Conservation (phyloP, 2,888 invertebrate species). For the Pogonocherus hispidulus region DNA sequence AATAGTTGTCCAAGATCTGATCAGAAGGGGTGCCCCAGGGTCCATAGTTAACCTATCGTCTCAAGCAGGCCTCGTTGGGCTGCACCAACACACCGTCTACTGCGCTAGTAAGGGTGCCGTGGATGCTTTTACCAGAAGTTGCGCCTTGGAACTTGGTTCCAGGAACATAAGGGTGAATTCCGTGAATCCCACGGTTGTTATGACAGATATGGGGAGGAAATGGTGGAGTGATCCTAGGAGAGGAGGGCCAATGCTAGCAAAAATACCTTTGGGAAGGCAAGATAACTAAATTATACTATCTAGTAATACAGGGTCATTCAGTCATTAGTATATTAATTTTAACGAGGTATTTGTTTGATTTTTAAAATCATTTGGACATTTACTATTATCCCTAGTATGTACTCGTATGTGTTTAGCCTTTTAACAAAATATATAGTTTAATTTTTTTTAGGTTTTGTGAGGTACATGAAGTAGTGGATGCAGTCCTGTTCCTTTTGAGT, state of each 20-base stretch:
- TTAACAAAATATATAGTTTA: too few relatives aligned
- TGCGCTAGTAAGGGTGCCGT: slow-evolving; percentile 91
- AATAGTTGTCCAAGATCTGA: slow-evolving; percentile 81
- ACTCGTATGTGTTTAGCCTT: too few relatives aligned
- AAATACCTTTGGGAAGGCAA: slow-evolving; percentile 86
- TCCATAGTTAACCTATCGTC: slow-evolving; percentile 94
- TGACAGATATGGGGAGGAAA: slow-evolving; percentile 88
- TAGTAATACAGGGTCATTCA: too few relatives aligned
- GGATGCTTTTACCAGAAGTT: slow-evolving; percentile 84
- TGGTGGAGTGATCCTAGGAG: slow-evolving; percentile 87
- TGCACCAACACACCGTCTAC: slow-evolving; percentile 84
- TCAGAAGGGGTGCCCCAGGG: slow-evolving; percentile 78
- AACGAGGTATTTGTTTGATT: too few relatives aligned
- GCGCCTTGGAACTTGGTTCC: slow-evolving; percentile 90
- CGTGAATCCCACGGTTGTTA: slow-evolving; percentile 95
- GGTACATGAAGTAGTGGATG: slow-evolving; percentile 84
- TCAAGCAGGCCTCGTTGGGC: slow-evolving; percentile 82
- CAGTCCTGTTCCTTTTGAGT: slow-evolving; percentile 85
- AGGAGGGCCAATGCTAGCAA: slow-evolving; percentile 78
- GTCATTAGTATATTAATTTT: too few relatives aligned
- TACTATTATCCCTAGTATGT: too few relatives aligned
- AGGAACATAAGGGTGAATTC: slow-evolving; percentile 90
- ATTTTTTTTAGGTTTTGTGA: slow-evolving; percentile 78
- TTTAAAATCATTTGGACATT: too few relatives aligned
- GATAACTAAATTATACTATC: too few relatives aligned